Percentiles rank a stretch among this genome's conserved stretches.
Conservation (phyloP, 2,113 vertebrate genomes). For the Bostrychus sinensis region DNA sequence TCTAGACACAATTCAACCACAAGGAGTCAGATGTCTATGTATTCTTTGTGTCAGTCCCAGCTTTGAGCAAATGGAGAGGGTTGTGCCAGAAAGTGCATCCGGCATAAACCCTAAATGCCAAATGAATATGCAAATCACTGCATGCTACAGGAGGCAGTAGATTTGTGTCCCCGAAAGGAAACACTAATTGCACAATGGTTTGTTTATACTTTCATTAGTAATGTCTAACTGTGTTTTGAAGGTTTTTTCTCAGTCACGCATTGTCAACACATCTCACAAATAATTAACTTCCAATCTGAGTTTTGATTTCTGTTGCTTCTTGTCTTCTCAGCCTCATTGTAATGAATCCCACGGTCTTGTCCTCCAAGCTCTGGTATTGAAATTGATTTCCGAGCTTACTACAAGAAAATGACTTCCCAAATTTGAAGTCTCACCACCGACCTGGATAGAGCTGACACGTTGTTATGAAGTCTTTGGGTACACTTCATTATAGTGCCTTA, state of each 20-base stretch:
- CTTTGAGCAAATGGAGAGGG: neutral
- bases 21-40: too few species aligned
- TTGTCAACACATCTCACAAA: neutral
- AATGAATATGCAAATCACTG: neutral
- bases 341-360: neutral
- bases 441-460: constrained; percentile 13
- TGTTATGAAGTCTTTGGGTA: neutral
- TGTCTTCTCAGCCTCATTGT: neutral
- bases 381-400: constrained; percentile 18
- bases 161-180: neutral
- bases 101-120: neutral
- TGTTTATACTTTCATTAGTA: neutral
- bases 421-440: constrained; percentile 10
- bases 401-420: constrained; percentile 12
- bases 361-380: constrained; percentile 4
- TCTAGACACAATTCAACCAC: too few species aligned
- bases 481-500: constrained; percentile 16
- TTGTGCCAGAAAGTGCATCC: neutral
- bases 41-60: neutral
- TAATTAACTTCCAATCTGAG: constrained; percentile 5
- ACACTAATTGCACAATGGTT: neutral
- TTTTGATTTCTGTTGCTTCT: neutral
- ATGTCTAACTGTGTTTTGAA: neutral
- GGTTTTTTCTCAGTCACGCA: constrained; percentile 5
- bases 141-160: neutral